Evolutionary conservation across 2,888 invertebrate species (phyloP).

Genomic region (Scrobipalpa atriplicella): DNA sequence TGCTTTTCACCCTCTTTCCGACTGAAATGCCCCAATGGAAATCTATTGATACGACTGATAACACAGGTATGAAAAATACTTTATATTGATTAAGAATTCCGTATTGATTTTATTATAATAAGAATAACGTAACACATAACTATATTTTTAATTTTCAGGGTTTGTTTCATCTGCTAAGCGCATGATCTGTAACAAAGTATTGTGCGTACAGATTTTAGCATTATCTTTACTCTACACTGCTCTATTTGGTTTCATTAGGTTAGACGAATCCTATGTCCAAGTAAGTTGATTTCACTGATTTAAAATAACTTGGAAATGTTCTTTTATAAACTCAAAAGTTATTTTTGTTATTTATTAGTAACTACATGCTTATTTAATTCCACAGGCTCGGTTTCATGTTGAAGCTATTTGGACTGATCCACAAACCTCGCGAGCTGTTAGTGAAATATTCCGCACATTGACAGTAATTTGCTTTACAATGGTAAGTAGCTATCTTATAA

Average conservation of each 20-base stretch:
- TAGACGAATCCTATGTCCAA: constrained; percentile 61
- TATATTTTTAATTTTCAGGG: constrained; percentile 42
- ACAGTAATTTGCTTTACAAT: constrained; percentile 73
- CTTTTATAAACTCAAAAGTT: neutral
- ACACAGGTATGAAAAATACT: constrained; percentile 38
- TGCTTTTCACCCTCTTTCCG: constrained; percentile 68
- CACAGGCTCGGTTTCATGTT: constrained; percentile 64
- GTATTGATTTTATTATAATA: neutral
- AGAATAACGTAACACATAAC: neutral
- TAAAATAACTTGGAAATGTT: too few relatives aligned
- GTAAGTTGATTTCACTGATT: constrained; percentile 39
- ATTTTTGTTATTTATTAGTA: neutral
- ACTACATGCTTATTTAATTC: constrained; percentile 11
- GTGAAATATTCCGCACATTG: constrained; percentile 65
- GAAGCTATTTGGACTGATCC: constrained; percentile 63
- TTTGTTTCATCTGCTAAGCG: constrained; percentile 52
- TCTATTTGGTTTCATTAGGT: constrained; percentile 62
- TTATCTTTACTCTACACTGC: constrained; percentile 58
- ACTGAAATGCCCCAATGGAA: constrained; percentile 51
- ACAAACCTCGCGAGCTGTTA: constrained; percentile 57
- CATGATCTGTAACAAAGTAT: constrained; percentile 52
- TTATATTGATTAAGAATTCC: neutral
- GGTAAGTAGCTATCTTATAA: constrained; percentile 46
- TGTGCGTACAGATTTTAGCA: constrained; percentile 58
- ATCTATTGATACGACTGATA: constrained; percentile 39